Evolutionary conservation across 1,140 invertebrate species (phyloP), one percentile per base, ranked within the genome.

Genomic region (Goniozus legneri): DNA sequence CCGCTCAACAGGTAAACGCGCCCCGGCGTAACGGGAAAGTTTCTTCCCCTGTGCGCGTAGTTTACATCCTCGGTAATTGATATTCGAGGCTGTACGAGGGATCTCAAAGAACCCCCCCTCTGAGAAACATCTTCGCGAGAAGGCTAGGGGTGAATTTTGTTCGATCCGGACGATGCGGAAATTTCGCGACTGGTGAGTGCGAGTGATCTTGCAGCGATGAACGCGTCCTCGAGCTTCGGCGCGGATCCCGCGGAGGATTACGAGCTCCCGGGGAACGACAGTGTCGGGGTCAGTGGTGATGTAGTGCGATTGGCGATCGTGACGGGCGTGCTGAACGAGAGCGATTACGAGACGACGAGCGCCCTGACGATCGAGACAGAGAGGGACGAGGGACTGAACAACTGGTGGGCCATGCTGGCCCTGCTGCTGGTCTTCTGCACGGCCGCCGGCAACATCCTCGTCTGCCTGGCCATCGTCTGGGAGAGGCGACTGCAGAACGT

Each of bases 401-500:
- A 85, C 62, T 84, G 82, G 78, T 91, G 88, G 88, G 88, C 85
- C 0, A 75, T 89, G 47, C 65, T 88, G 21, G 86, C 87, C 0
- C 64, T 90, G 7, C 76, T 88, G n/a, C 77, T 96, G 30, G 91
- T 95, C 16, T 64, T 93, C 19, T 86, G 86, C 39, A 95, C 93
- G 0, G 88, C 92, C 0, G 84, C 92, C 24, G 95, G 95, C 1
- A 98, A 98, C 72, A 88, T 95, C 14, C 79, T 97, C 14, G 95
- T 98, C 7, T 95, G 93, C 65, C 73, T 96, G 54, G 94, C 94
- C 3, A 90, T 98, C 41, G 85, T 86, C 49, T 85, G 88, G 79
- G 92, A 97, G 66, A 80, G 87, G 20, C 80, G 89, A 12, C 79
- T 98, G 44, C 89, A 97, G 66, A 95, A 95, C 67, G 90, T 97